Evolutionary conservation across 2,113 vertebrate genomes (phyloP), one percentile per base, ranked within the genome.

Genomic region (Riparia riparia): DNA sequence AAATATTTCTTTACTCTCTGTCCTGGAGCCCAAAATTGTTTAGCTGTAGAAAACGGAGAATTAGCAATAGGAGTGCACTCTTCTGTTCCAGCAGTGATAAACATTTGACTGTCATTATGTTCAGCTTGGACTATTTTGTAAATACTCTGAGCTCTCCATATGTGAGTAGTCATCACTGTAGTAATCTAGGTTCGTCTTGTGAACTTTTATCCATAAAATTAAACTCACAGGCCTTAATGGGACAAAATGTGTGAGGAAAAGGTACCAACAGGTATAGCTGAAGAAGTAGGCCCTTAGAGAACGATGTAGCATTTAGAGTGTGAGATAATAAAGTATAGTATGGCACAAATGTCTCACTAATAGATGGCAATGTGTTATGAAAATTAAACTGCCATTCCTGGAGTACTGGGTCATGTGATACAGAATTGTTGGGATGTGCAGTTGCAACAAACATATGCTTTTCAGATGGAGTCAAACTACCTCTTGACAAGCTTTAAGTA

Each of bases 71-170:
- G 44, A 68, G 29, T 45, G 25, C 19, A 71, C 26, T 58, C 16
- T 44, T 83, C 53, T 91, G 19, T 86, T 83, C 74, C 80, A 83
- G 34, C 64, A 92, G 63, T 15, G 86, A 74, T 90, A 97, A 93
- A 86, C 51, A 84, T 89, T 96, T 83, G 51, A 68, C 53, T 91
- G 89, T 74, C 60, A 74, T 94, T 90, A 81, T 78, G 49, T 93
- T 95, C 82, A 92, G n/a, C 49, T 72, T 88, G 80, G 64, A 42
- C 69, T 93, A 60, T 50, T 96, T 57, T 74, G 78, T 66, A 94
- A 94, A 90, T 89, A 69, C 28, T 74, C 76, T 34, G 56, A 78
- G 72, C 41, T 91, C 64, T 91, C 44, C 56, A 47, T 53, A 34
- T 53, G 37, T 0, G 0, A 19, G 37, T 94, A 93, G 64, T 64